A percentile compares a stretch with the other conserved stretches of the same genome.
Conservation (phyloP, 2,113 vertebrate species). For the Myiopsitta monachus region DNA sequence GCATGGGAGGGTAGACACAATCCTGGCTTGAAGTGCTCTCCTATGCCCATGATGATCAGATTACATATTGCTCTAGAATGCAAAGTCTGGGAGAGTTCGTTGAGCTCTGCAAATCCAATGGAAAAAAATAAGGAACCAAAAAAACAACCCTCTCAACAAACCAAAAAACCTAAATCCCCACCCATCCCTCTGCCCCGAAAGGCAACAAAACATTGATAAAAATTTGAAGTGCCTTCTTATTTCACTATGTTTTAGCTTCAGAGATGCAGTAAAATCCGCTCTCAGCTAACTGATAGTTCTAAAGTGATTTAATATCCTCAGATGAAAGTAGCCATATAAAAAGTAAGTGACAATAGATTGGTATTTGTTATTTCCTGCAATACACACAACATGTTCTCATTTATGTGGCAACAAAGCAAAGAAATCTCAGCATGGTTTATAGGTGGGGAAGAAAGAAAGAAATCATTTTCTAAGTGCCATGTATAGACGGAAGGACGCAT, state of each 20-base stretch:
- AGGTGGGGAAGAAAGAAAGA: not conserved
- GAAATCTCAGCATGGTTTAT: not conserved
- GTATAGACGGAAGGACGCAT: not conserved
- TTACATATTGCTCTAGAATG: not conserved
- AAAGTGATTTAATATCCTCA: not conserved
- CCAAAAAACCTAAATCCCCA: not conserved
- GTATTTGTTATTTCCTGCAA: conserved; percentile 28
- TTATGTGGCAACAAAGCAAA: not conserved
- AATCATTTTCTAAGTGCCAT: not conserved
- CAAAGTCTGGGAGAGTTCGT: not conserved
- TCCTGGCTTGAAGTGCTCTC: not conserved
- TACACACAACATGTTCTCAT: not conserved
- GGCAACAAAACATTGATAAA: not conserved
- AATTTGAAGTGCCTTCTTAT: not conserved
- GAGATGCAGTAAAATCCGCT: not conserved
- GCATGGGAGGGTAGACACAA: not conserved
- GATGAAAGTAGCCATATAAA: conserved; percentile 21
- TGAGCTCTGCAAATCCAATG: not conserved
- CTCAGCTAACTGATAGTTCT: not conserved
- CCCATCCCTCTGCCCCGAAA: not conserved
- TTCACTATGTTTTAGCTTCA: not conserved
- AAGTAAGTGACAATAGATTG: not conserved
- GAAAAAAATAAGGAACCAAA: not conserved
- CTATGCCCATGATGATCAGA: not conserved
- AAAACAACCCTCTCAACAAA: no score